phyloP scores from a whole-genome alignment of 1,140 invertebrate genomes.

The Aphaenogaster rudis region DNA sequence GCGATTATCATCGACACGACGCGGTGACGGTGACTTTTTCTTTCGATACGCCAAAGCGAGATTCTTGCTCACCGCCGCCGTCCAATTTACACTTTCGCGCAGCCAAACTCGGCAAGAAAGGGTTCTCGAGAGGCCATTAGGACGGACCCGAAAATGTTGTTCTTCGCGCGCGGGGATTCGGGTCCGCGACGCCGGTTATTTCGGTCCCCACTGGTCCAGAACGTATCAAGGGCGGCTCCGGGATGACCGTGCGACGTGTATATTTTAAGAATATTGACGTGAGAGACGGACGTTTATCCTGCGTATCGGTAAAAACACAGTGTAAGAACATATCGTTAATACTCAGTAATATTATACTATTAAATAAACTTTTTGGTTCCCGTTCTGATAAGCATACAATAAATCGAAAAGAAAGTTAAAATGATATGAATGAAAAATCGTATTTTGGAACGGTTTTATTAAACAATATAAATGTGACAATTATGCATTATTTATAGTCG shows the following conservation, averaged over 20 bases:
- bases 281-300: background rate
- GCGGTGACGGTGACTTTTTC: background rate
- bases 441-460: background rate
- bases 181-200: conserved; percentile 36
- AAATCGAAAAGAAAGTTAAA: background rate
- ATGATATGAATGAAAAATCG: background rate
- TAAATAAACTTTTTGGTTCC: background rate
- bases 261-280: conserved; percentile 36
- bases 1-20: conserved; percentile 43
- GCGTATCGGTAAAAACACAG: conserved; percentile 1
- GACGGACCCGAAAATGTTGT: conserved; percentile 60
- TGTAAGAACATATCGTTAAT: conserved; percentile 5
- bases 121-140: conserved; percentile 44
- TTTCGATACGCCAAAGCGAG: background rate
- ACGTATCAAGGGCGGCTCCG: conserved; percentile 50
- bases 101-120: conserved; percentile 42
- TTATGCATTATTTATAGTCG: background rate
- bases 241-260: background rate
- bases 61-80: conserved; percentile 2
- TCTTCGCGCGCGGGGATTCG: conserved; percentile 28
- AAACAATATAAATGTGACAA: background rate
- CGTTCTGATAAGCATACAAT: background rate
- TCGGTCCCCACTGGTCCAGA: conserved; percentile 48
- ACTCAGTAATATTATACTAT: background rate
- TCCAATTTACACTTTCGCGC: conserved; percentile 62